These are phyloP conservation scores for Salminus brasiliensis DNA, from an alignment of 2,113 vertebrate species.

Conservation along the genomic window DNA sequence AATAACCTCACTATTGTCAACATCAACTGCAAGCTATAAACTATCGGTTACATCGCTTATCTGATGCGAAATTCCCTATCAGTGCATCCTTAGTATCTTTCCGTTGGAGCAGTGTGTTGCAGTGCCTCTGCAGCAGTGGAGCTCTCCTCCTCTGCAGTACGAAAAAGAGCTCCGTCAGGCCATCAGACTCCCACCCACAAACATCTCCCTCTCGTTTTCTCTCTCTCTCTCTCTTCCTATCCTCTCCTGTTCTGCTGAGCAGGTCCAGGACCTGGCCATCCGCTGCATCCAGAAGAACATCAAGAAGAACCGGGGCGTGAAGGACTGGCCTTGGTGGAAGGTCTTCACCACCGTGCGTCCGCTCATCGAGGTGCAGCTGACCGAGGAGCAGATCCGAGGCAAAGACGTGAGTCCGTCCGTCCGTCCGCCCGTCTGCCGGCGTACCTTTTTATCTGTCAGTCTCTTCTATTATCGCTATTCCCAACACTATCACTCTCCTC, in stretches of 20 bases:
- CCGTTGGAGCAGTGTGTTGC: not conserved
- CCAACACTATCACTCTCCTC: not conserved
- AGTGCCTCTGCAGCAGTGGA: conserved; percentile 38
- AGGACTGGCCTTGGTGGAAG: conserved; percentile 96
- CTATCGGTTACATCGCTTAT: not conserved
- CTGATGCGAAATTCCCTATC: not conserved
- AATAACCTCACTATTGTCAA: too few species aligned
- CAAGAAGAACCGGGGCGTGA: conserved; percentile 93
- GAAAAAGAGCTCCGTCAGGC: not conserved
- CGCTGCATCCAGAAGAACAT: conserved; percentile 98
- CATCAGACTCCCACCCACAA: conserved; percentile 18
- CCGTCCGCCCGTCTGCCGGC: not conserved
- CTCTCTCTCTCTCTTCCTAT: not conserved
- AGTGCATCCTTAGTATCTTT: not conserved
- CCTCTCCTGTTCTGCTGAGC: conserved; percentile 37
- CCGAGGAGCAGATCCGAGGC: conserved; percentile 91
- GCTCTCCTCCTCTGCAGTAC: not conserved
- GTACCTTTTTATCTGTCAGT: not conserved
- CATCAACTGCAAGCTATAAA: too few species aligned
- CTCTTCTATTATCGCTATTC: not conserved
- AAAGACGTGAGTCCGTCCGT: conserved; percentile 86
- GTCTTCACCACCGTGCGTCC: conserved; percentile 92
- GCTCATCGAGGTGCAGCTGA: conserved; percentile 93
- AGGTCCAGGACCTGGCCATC: conserved; percentile 96
- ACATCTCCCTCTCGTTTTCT: not conserved